Conservation (phyloP, 2,113 vertebrate species). For the Sinosuthora webbiana region DNA sequence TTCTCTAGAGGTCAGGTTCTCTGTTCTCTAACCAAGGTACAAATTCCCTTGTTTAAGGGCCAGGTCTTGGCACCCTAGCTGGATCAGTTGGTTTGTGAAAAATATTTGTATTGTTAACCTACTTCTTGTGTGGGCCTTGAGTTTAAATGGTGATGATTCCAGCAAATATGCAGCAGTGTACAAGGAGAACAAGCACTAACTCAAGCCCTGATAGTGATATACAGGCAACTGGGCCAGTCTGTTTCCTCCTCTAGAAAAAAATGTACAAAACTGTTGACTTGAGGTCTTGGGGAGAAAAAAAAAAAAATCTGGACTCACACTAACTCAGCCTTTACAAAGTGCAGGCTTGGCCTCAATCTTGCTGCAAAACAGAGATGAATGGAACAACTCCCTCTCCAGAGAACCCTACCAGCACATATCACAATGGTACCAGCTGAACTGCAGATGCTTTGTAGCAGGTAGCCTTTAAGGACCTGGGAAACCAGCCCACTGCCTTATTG, state of each 20-base stretch:
- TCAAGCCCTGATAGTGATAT: background rate
- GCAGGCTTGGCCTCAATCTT: background rate
- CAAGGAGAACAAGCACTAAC: background rate
- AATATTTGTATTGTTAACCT: background rate
- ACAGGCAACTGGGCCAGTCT: background rate
- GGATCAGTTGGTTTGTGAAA: background rate
- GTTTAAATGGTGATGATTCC: background rate
- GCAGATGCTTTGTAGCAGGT: background rate
- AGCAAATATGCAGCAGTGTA: background rate
- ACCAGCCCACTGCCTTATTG: slow-evolving; percentile 10
- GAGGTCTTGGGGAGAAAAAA: background rate
- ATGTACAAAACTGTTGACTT: background rate
- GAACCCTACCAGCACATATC: background rate
- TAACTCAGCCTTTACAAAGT: background rate
- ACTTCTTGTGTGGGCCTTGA: background rate
- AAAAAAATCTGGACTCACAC: background rate
- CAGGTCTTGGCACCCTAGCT: background rate
- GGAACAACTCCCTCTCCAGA: background rate
- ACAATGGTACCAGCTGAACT: background rate
- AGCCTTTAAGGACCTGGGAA: slow-evolving; percentile 18
- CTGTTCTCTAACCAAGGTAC: background rate
- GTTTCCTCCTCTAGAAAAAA: background rate
- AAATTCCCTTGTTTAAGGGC: background rate
- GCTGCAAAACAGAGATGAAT: background rate
- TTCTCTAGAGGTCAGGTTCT: background rate